phyloP scores from a whole-genome alignment of 2,888 invertebrate genomes.

The Cantharis rustica region DNA sequence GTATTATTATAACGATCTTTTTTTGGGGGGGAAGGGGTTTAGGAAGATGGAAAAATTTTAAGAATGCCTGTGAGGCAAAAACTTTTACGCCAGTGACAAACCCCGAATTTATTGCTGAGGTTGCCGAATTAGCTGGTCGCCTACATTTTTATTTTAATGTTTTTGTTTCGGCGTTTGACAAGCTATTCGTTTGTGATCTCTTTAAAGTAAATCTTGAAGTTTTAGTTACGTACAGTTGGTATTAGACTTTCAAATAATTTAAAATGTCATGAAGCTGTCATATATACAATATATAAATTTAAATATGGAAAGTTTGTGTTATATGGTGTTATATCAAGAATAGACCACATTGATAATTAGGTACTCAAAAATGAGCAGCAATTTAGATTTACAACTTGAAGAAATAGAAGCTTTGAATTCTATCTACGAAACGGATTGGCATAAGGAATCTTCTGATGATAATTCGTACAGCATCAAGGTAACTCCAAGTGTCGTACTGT shows the following conservation, averaged over 20 bases:
- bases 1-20: no score
- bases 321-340: not conserved
- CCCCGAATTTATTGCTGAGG: no score
- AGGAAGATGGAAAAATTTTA: no score
- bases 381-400: slow-evolving; percentile 55
- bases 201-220: not conserved
- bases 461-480: slow-evolving; percentile 67
- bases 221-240: not conserved
- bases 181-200: not conserved
- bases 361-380: slow-evolving; percentile 35
- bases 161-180: no score
- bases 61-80: no score
- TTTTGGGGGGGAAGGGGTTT: no score
- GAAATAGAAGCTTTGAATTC: slow-evolving; percentile 75
- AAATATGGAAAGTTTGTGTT: not conserved
- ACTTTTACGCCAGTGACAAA: no score
- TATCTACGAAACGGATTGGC: slow-evolving; percentile 75
- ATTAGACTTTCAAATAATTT: not conserved
- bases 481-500: slow-evolving; percentile 61
- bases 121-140: no score
- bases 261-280: not conserved
- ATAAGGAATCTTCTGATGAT: slow-evolving; percentile 61
- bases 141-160: no score
- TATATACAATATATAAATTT: not conserved
- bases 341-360: not conserved